These are phyloP conservation scores for Orientallactaga bullata DNA, from an alignment of 2,113 vertebrate species.

Conservation along the genomic window DNA sequence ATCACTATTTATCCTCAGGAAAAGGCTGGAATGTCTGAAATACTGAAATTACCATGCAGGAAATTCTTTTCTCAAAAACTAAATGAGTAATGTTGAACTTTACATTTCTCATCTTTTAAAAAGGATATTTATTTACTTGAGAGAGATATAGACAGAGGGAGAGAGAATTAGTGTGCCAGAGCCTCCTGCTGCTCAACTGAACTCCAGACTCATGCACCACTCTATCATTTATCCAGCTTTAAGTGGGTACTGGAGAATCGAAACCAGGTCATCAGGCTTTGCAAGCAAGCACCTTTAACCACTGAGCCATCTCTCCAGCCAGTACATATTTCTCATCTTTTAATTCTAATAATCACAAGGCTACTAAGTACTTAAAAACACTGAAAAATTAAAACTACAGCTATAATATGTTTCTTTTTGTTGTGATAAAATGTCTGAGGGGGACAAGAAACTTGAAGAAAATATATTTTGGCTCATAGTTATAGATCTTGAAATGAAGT, in stretches of 20 bases:
- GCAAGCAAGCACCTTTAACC: too few species aligned
- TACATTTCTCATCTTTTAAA: not conserved
- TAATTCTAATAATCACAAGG: not conserved
- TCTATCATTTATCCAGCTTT: too few species aligned
- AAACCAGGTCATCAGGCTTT: too few species aligned
- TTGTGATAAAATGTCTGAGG: not conserved
- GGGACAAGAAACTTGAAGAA: not conserved
- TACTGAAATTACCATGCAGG: not conserved
- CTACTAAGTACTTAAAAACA: not conserved
- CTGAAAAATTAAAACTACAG: not conserved
- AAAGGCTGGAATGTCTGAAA: not conserved
- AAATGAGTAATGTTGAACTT: not conserved
- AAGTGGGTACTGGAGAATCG: too few species aligned
- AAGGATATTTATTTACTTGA: too few species aligned
- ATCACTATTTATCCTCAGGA: not conserved
- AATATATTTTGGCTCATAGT: not conserved
- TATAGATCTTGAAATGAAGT: not conserved
- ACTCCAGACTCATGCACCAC: too few species aligned
- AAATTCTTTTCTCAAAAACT: not conserved
- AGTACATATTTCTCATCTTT: not conserved
- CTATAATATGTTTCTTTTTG: not conserved
- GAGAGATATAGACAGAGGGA: too few species aligned
- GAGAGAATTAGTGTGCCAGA: too few species aligned
- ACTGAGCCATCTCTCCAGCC: too few species aligned
- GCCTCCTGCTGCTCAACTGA: too few species aligned